Evolutionary conservation across 2,888 invertebrate species (phyloP).

Genomic region (Agonopterix arenella): DNA sequence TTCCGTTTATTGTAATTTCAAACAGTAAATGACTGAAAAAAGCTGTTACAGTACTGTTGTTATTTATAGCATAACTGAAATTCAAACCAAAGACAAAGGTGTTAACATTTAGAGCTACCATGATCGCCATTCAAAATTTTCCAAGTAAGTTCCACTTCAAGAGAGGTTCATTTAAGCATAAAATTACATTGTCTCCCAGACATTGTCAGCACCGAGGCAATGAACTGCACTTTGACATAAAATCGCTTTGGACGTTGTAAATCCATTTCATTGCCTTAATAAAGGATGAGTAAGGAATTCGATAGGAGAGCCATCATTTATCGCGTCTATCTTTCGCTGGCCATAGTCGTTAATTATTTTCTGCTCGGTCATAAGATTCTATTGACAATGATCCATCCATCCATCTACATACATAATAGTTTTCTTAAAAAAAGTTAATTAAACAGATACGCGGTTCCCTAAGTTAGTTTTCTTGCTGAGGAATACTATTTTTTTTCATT

Average conservation of each 20-base stretch:
- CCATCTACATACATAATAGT: too few relatives aligned
- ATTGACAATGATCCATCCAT: slow-evolving; percentile 13
- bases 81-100: slow-evolving; percentile 60
- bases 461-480: too few relatives aligned
- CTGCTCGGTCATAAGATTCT: slow-evolving; percentile 20
- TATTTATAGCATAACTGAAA: slow-evolving; percentile 69
- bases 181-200: slow-evolving; percentile 73
- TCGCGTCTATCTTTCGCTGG: slow-evolving; percentile 47
- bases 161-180: slow-evolving; percentile 71
- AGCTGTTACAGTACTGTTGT: slow-evolving; percentile 65
- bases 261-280: slow-evolving; percentile 73
- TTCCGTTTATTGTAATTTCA: too few relatives aligned
- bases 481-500: too few relatives aligned
- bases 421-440: too few relatives aligned
- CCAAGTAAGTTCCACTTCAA: slow-evolving; percentile 67
- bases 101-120: slow-evolving; percentile 45
- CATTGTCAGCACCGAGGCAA: slow-evolving; percentile 66
- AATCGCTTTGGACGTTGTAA: slow-evolving; percentile 69
- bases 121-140: slow-evolving; percentile 71
- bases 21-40: slow-evolving; percentile 38
- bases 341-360: slow-evolving; percentile 51
- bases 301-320: slow-evolving; percentile 61
- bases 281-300: slow-evolving; percentile 66
- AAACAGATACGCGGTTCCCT: too few relatives aligned
- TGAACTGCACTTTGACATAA: slow-evolving; percentile 77